Conservation (phyloP, 2,888 invertebrate species). For the Alviniconcha strummeri region DNA sequence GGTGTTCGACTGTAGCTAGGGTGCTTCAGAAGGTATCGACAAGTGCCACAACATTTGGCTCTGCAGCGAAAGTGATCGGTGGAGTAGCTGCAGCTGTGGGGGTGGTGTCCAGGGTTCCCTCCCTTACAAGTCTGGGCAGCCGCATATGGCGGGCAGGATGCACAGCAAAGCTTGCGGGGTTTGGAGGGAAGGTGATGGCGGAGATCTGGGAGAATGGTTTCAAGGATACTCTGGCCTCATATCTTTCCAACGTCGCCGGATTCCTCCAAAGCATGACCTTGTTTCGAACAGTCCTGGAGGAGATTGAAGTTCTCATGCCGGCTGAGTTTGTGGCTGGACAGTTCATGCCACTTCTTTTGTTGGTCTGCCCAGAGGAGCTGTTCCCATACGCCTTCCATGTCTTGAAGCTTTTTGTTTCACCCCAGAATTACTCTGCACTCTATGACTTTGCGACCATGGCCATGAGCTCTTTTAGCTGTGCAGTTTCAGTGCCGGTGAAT, state of each 20-base stretch:
- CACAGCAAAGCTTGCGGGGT: constrained; percentile 15
- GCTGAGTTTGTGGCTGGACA: background rate
- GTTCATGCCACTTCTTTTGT: constrained; percentile 22
- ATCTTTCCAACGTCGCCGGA: background rate
- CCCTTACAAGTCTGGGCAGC: background rate
- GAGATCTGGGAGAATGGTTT: constrained; percentile 28
- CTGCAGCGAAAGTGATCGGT: constrained; percentile 23
- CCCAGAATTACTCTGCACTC: constrained; percentile 15
- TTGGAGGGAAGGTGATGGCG: constrained; percentile 12
- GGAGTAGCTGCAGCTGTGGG: constrained; percentile 17
- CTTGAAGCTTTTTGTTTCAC: constrained; percentile 11
- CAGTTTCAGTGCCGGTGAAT: background rate
- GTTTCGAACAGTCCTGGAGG: constrained; percentile 24
- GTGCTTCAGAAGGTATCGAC: constrained; percentile 1
- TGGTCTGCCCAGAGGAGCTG: constrained; percentile 26
- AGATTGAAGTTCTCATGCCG: constrained; percentile 15
- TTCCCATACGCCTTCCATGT: constrained; percentile 27
- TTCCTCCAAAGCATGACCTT: constrained; percentile 22
- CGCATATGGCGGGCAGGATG: constrained; percentile 18
- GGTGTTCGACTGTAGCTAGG: background rate
- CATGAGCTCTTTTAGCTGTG: background rate
- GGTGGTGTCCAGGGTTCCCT: constrained; percentile 12
- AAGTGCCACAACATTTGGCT: background rate
- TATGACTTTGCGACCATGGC: constrained; percentile 28
- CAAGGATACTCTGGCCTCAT: constrained; percentile 13